Evolutionary conservation across 2,113 vertebrate species (phyloP), one percentile per base, ranked within the genome.

Genomic region (Proteles cristata): DNA sequence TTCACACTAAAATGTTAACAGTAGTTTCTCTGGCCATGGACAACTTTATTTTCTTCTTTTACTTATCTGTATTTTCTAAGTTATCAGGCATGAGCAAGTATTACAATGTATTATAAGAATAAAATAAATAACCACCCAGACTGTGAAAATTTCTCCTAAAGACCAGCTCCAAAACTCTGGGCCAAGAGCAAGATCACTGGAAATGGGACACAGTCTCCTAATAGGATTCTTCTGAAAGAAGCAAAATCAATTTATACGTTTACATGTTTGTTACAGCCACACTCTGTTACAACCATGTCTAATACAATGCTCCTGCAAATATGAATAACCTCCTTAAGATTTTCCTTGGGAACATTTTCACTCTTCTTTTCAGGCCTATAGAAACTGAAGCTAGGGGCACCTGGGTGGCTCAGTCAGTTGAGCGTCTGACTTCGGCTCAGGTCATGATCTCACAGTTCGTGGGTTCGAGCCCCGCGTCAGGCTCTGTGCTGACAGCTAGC

Each of bases 31-130:
- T 50, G 7, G 48, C 26, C 58, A 39, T 0, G 14, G 48, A 53
- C 33, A 79, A 74, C 91, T 95, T 31, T 97, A 12, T 45, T 92
- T 90, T 79, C 89, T 93, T 79, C 66, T 91, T 73, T 84, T 26
- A 80, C 21, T 28, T 53, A 85, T 53, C 35, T 66, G 17, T 91
- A 16, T 45, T 79, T 94, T n/a, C 74, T 90, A 95, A 93, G 45
- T 86, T 85, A 48, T 65, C 71, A 90, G 26, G n/a, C 74, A 89
- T 33, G 21, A 68, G 73, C 39, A 81, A 21, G 7, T 17, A 65
- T 21, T 43, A 74, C 16, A 61, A 66, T 2, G 1, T 19, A 93
- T 50, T 85, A 11, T 19, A 50, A 45, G 53, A 66, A 66, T 55
- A 73, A 87, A 69, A 80, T 74, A 84, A 69, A 76, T 26, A 81